Evolutionary conservation across 2,888 invertebrate genomes (phyloP).

Genomic region (Cosmorhoe ocellata): DNA sequence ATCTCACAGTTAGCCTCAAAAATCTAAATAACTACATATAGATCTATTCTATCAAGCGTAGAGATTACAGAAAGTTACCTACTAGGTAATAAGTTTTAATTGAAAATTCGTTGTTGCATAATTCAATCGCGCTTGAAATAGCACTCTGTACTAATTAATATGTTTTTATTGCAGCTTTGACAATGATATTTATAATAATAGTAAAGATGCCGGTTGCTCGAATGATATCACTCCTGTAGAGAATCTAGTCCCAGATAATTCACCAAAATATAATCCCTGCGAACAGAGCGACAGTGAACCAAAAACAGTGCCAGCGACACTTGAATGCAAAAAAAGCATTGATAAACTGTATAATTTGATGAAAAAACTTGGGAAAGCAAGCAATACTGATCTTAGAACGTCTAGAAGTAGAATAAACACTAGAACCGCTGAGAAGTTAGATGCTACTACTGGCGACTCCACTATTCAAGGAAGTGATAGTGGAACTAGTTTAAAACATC

Average conservation of each 20-base stretch:
- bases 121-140: too few relatives aligned
- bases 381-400: conserved; percentile 33
- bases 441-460: conserved; percentile 35
- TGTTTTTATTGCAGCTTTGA: conserved; percentile 9
- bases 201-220: conserved; percentile 19
- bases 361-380: conserved; percentile 49
- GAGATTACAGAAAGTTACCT: too few relatives aligned
- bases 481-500: conserved; percentile 63
- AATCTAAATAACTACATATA: too few relatives aligned
- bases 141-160: neutral
- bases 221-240: conserved; percentile 13
- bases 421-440: conserved; percentile 26
- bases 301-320: conserved; percentile 41
- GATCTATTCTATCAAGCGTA: too few relatives aligned
- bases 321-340: conserved; percentile 68
- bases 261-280: conserved; percentile 27
- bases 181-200: conserved; percentile 12
- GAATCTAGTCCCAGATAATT: conserved; percentile 39
- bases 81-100: too few relatives aligned
- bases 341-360: conserved; percentile 69
- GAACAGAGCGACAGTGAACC: conserved; percentile 22
- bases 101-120: too few relatives aligned
- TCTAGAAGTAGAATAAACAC: conserved; percentile 32
- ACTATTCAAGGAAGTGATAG: conserved; percentile 57
- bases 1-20: too few relatives aligned